Evolutionary conservation across 2,797 vertebrate genomes (phyloP).

Genomic region (Microctenopoma steveboyesi): DNA sequence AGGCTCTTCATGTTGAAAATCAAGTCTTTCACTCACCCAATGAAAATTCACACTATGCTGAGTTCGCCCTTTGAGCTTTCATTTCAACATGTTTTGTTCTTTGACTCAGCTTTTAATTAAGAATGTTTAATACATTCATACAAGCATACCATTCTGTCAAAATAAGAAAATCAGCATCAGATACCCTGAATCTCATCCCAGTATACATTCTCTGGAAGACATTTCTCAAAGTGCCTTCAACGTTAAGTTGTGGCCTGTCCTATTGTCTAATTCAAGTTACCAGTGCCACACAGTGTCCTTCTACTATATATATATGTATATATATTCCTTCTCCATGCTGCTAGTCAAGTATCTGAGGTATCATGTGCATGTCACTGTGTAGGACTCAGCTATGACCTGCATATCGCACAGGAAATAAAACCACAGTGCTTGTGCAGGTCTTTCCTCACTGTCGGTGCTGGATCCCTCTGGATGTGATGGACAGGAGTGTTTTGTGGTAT

Average conservation of each 20-base stretch:
- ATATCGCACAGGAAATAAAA: not conserved
- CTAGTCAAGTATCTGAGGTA: no score
- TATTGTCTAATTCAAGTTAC: not conserved
- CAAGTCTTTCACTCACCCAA: not conserved
- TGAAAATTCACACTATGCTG: not conserved
- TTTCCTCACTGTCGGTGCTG: not conserved
- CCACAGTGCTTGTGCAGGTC: not conserved
- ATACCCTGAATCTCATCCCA: not conserved
- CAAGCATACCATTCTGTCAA: not conserved
- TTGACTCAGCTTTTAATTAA: not conserved
- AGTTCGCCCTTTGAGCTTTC: not conserved
- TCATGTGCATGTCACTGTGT: not conserved
- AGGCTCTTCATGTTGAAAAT: not conserved
- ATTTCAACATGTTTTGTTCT: not conserved
- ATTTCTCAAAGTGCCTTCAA: conserved; percentile 3
- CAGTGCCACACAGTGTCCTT: not conserved
- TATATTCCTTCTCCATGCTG: not conserved
- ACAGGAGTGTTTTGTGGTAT: not conserved
- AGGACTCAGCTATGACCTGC: not conserved
- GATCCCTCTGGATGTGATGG: not conserved
- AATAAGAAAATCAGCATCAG: conserved; percentile 1
- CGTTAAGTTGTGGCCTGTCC: not conserved
- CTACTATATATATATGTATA: not conserved
- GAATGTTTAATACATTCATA: not conserved
- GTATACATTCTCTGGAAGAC: not conserved